Base-by-base conservation (phyloP, 1,140 invertebrate species). In the Bombus sibiricus region DNA sequence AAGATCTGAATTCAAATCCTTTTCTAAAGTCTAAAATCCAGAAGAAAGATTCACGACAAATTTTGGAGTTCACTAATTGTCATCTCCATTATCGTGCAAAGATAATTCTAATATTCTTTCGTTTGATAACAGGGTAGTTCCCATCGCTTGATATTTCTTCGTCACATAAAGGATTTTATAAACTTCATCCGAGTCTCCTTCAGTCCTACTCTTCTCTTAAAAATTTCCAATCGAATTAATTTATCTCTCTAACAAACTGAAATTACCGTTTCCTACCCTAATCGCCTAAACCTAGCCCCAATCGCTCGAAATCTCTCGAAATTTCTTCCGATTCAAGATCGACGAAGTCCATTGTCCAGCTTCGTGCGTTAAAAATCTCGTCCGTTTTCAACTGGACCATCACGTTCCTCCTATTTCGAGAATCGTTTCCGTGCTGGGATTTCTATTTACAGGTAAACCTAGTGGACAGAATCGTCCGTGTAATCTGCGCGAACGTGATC, bases 391-490 rank as follows among this genome's bases (percentile, higher is more conserved):
- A 0, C 22, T 10, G 32, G 28, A 62, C 53, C 15, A 5, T 28
- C 57, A 18, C 41, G 77, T 79, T 2, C 32, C 15, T 41, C 32
- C 41, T 37, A 68, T 47, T 79, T 66, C 39, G 13, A n/a, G 76
- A 43, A 72, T 85, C 59, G 69, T 72, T 78, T 78, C 22, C 43
- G 32, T 28, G 66, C 41, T 12, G 25, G 25, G 74, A 53, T 57
- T 72, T 73, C 68, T 53, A 79, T 79, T 79, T 87, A 62, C 76
- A 79, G 39, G 64, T 41, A 28, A 53, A 39, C 64, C 53, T 57
- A 43, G 64, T 78, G 66, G 41, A n/a, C 57, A 32, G n/a, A 25
- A 34, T 34, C 81, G 85, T 59, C 22, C 68, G 76, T 59, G 79
- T 47, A 80, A 78, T 69, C 53, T 72, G 18, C 18, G 9, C n/a